Conservation (phyloP, 2,113 vertebrate genomes). For the Carettochelys insculpta region DNA sequence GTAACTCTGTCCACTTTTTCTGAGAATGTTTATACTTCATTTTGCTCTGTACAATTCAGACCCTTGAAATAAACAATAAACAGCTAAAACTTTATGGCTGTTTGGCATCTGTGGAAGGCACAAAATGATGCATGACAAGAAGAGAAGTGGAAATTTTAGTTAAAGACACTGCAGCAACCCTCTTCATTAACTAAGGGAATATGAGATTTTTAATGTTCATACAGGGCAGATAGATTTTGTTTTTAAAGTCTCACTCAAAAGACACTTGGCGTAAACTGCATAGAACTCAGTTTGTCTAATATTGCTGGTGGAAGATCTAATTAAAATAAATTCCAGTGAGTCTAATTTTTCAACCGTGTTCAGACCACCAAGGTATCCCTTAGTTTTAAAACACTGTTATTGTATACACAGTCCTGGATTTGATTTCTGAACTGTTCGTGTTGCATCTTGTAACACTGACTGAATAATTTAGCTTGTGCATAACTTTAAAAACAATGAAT, state of each 20-base stretch:
- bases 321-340: background rate
- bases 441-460: background rate
- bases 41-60: background rate
- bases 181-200: background rate
- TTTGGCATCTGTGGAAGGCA: background rate
- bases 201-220: background rate
- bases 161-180: background rate
- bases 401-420: background rate
- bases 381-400: background rate
- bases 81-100: background rate
- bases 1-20: background rate
- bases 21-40: background rate
- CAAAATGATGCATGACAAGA: background rate
- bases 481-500: background rate
- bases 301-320: background rate
- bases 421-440: background rate
- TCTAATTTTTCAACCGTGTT: fast-evolving
- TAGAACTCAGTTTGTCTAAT: background rate
- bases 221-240: background rate
- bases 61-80: background rate
- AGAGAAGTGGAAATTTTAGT: background rate
- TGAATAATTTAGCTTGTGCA: background rate
- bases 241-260: background rate
- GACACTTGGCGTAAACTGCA: background rate
- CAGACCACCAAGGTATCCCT: background rate